These are phyloP conservation scores for Phaenicophaeus curvirostris DNA, from an alignment of 2,797 vertebrate genomes.

Conservation along the genomic window DNA sequence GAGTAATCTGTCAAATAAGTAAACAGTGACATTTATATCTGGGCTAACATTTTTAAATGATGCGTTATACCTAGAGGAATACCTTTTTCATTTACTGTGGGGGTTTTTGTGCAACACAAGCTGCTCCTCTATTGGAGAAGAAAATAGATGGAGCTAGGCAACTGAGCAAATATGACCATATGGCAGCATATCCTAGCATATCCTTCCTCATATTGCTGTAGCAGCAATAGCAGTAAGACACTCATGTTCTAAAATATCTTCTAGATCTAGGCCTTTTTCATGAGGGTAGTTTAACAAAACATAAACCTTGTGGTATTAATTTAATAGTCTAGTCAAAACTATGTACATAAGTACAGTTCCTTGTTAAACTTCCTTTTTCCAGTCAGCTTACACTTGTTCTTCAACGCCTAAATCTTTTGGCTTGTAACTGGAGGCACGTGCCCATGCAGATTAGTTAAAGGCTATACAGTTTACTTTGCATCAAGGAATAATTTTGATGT, in stretches of 20 bases:
- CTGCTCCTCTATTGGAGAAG: background rate
- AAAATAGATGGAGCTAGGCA: constrained; percentile 26
- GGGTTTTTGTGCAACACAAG: background rate
- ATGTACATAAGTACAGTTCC: background rate
- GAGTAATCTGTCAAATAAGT: background rate
- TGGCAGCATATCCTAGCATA: background rate
- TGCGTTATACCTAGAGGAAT: background rate
- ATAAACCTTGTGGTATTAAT: background rate
- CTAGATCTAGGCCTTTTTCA: background rate
- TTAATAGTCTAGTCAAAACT: background rate
- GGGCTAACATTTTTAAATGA: background rate
- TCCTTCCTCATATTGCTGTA: background rate
- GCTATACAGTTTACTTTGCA: background rate
- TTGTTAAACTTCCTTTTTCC: background rate
- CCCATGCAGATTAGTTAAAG: background rate
- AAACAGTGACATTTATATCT: background rate
- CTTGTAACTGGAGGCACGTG: background rate
- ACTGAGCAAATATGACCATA: constrained; percentile 43
- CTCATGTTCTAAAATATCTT: background rate
- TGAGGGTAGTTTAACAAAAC: background rate
- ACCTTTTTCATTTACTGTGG: background rate
- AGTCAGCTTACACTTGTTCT: background rate
- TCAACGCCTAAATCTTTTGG: background rate
- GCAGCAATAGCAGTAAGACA: background rate
- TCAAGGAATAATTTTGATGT: background rate